Conservation (phyloP, 2,113 vertebrate species). For the Kryptolebias marmoratus region DNA sequence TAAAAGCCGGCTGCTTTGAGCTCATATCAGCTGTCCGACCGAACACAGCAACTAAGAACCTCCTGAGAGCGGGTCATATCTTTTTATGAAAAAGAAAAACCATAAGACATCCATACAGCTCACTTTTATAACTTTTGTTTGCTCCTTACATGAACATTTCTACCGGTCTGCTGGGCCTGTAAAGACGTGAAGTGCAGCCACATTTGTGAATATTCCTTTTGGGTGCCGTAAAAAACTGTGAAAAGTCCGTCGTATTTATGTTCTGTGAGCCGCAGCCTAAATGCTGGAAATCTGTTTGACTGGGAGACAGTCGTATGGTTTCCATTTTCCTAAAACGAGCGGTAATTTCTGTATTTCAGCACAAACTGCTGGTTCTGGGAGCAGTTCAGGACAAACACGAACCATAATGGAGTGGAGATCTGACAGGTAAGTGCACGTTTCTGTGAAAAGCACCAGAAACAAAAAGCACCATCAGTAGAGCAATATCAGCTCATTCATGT, state of each 20-base stretch:
- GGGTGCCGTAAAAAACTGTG: constrained; percentile 39
- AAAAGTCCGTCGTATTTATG: constrained; percentile 37
- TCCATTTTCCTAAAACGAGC: constrained; percentile 40
- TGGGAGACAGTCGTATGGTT: constrained; percentile 18
- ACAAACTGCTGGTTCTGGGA: background rate
- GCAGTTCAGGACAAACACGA: background rate
- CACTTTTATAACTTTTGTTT: constrained; percentile 13
- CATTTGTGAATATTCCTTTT: constrained; percentile 36
- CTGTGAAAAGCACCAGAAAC: no score
- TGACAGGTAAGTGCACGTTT: no score
- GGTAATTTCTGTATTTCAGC: constrained; percentile 35
- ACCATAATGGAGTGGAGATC: no score
- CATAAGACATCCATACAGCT: background rate
- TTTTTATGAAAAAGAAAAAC: constrained; percentile 10
- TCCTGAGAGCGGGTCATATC: background rate
- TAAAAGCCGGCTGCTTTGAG: background rate
- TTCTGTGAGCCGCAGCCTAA: constrained; percentile 11
- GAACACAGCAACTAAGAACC: background rate
- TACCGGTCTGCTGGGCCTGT: constrained; percentile 1
- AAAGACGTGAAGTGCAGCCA: constrained; percentile 41
- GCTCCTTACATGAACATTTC: constrained; percentile 20
- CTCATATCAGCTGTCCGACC: background rate
- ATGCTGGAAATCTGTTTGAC: constrained; percentile 22
- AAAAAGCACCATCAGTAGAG: no score
- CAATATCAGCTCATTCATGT: no score